Evolutionary conservation across 37 sponge, comb jelly and placozoan genomes (phyloP).

Genomic region (Cladorhizidae sp.): DNA sequence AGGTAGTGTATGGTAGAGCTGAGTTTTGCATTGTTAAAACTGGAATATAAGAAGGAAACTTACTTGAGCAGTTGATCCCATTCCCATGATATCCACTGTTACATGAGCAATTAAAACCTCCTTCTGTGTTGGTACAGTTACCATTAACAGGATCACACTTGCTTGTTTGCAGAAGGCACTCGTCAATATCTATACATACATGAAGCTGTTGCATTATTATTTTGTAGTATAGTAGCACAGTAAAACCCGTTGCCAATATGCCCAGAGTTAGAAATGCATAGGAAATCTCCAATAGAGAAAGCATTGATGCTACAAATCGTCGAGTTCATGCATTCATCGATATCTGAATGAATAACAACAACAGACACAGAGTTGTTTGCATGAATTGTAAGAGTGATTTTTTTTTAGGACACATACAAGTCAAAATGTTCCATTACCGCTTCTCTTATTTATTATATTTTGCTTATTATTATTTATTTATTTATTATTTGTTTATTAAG

Average conservation of each 20-base stretch:
- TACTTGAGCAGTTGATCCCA: conserved; percentile 33
- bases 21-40: too few species aligned
- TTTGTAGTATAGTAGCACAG: neutral
- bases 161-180: neutral
- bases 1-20: too few species aligned
- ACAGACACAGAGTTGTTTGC: too few species aligned
- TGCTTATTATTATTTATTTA: too few species aligned
- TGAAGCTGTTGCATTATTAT: neutral
- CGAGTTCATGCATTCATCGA: conserved; percentile 18
- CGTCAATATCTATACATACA: neutral
- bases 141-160: conserved; percentile 8
- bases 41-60: too few species aligned
- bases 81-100: conserved; percentile 33
- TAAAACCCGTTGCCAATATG: conserved; percentile 22
- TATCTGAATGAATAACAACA: conserved; percentile 1
- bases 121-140: conserved; percentile 25
- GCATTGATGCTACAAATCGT: conserved; percentile 1
- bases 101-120: conserved; percentile 35
- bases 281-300: conserved; percentile 20
- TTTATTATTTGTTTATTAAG: too few species aligned
- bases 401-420: conserved; percentile 28
- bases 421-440: conserved; percentile 36
- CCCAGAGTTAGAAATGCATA: conserved; percentile 18
- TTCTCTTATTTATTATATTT: too few species aligned
- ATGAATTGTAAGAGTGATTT: too few species aligned